Conservation (phyloP, 2,113 vertebrate genomes). For the Tragelaphus strepsiceros region DNA sequence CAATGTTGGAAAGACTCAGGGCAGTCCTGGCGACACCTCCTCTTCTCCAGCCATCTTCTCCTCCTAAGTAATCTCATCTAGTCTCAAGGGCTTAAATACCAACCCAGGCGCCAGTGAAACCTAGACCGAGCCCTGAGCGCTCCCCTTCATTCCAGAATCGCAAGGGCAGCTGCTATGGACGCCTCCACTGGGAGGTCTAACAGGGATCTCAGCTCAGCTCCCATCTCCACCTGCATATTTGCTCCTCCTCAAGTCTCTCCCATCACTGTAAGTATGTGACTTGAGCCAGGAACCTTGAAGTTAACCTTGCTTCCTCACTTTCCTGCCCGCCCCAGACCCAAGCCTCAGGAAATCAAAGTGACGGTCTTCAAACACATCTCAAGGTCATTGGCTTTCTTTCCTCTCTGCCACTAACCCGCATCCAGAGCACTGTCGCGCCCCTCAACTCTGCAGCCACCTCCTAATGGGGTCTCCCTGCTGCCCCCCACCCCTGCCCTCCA, state of each 20-base stretch:
- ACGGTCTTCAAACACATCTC: not conserved
- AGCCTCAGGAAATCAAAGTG: not conserved
- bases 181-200: not conserved
- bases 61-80: not conserved
- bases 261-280: not conserved
- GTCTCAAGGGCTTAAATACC: not conserved
- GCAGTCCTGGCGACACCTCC: not conserved
- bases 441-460: not conserved
- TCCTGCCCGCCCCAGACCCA: no score
- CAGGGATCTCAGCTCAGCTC: not conserved
- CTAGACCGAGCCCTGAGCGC: not conserved
- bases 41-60: not conserved
- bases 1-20: not conserved
- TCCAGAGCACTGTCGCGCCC: not conserved
- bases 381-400: not conserved
- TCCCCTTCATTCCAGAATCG: not conserved
- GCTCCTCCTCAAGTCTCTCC: not conserved
- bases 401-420: not conserved
- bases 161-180: not conserved
- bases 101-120: not conserved
- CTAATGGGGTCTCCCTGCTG: not conserved
- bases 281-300: not conserved
- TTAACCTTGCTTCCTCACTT: not conserved
- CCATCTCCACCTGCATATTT: not conserved
- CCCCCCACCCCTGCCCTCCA: not conserved